Base-by-base conservation (phyloP, 2,113 vertebrate species). In the Corythaixoides concolor region DNA sequence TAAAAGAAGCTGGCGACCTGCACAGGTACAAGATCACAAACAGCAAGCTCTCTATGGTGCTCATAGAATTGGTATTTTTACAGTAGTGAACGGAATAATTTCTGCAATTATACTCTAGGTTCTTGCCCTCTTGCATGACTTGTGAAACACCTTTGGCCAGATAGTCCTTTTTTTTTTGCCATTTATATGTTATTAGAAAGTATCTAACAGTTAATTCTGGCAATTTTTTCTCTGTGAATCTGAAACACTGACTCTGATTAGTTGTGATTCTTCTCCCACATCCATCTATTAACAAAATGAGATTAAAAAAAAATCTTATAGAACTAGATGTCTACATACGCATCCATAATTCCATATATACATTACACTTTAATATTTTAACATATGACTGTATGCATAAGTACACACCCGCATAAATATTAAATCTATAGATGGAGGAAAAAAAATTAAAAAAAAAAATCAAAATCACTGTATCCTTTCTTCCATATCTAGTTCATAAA, bases 1-100 rank as follows among this genome's bases (percentile, higher is more conserved):
- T 82, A 99, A 98, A 92, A 99, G 98, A 95, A 99, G 98, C 95
- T 99, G 99, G 18, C 99, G 99, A 26, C 99, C 99, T 99, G 97
- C 30, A 15, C 2, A 72, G n/a, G 24, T 28, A 93, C 30, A 79
- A 87, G 32, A 84, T 35, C 32, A 93, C 45, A 86, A 59, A 74
- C 15, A 75, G 45, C 7, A 93, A 84, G 49, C 8, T 68, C 32
- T 82, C 26, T 53, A 37, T 0, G 3, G 20, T 43, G 55, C 14
- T 77, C 30, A 8, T 0, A 32, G 9, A 86, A 52, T 1, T 33
- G 1, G 3, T 30, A 32, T 43, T 80, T 79, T 49, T 69, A 83
- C 24, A 92, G 39, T 11, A 62, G 30, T 5, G 7, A 93, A 50
- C 33, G 6, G 2, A 93, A 1, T 28, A 56, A 92, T 58, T 85